These are phyloP conservation scores for Galagoides demidoff DNA, from an alignment of 2,797 vertebrate species.

Conservation along the genomic window DNA sequence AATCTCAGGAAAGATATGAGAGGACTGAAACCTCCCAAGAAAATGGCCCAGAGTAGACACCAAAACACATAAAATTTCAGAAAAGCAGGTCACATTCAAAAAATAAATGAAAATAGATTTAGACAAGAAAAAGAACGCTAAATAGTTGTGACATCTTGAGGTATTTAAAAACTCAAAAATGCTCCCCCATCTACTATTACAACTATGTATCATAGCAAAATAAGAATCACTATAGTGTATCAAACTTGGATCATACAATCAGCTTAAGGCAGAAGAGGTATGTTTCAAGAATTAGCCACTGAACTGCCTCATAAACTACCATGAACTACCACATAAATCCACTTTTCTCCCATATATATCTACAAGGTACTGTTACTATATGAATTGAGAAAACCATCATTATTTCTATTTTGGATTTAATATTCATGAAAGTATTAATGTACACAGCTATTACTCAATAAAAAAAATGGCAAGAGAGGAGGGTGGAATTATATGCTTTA, in stretches of 20 bases:
- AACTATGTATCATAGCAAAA: not conserved
- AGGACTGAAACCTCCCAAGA: not conserved
- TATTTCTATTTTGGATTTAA: not conserved
- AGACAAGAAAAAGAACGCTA: too few relatives aligned
- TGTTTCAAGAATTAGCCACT: not conserved
- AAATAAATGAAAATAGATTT: not conserved
- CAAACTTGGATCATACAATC: not conserved
- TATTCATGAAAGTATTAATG: not conserved
- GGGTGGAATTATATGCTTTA: not conserved
- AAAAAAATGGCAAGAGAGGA: not conserved
- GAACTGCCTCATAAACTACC: not conserved
- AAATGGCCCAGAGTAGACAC: not conserved
- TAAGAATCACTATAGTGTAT: fast-evolving
- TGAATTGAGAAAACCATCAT: not conserved
- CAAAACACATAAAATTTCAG: not conserved
- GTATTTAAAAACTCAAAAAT: not conserved
- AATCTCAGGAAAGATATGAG: not conserved
- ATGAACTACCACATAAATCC: not conserved
- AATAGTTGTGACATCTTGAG: too few relatives aligned
- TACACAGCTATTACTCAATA: too few relatives aligned
- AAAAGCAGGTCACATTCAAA: not conserved
- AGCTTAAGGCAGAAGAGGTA: not conserved
- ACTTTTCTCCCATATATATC: not conserved
- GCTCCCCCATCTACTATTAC: too few relatives aligned
- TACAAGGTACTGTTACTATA: not conserved